Conservation (phyloP, 2,113 vertebrate species). For the Phalacrocorax carbo region DNA sequence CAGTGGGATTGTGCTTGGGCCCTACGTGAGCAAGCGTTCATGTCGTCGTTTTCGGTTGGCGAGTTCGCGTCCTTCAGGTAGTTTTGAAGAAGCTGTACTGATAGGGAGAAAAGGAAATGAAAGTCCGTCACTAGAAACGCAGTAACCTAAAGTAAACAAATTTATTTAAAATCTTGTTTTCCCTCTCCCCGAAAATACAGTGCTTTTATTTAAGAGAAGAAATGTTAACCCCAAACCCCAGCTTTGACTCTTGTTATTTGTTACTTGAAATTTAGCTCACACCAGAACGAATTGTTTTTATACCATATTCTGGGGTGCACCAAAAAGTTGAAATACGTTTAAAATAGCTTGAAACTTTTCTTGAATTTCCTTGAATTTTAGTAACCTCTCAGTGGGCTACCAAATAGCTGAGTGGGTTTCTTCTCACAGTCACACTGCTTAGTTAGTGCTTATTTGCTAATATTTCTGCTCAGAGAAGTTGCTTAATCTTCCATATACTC, state of each 20-base stretch:
- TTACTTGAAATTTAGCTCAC: slow-evolving; percentile 70
- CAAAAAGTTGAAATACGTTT: slow-evolving; percentile 72
- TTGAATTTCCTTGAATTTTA: slow-evolving; percentile 80
- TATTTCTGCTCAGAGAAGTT: slow-evolving; percentile 79
- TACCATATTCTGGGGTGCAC: slow-evolving; percentile 77
- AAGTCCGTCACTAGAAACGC: neutral
- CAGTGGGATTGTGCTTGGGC: neutral
- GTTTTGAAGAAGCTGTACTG: slow-evolving; percentile 45
- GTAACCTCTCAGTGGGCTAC: slow-evolving; percentile 77
- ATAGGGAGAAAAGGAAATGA: slow-evolving; percentile 46
- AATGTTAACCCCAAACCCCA: slow-evolving; percentile 37
- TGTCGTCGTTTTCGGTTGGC: neutral
- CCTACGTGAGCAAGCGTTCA: neutral
- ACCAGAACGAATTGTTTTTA: slow-evolving; percentile 68
- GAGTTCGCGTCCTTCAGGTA: slow-evolving; percentile 48
- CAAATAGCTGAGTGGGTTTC: slow-evolving; percentile 70
- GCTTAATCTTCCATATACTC: slow-evolving; percentile 84
- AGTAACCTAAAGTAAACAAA: slow-evolving; percentile 50
- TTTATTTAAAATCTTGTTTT: slow-evolving; percentile 2
- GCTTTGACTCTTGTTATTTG: slow-evolving; percentile 49
- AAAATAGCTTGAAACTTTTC: slow-evolving; percentile 77
- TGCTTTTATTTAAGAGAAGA: slow-evolving; percentile 57
- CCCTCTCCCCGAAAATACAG: slow-evolving; percentile 30
- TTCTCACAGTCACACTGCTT: slow-evolving; percentile 69
- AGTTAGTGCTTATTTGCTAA: slow-evolving; percentile 71